Percentiles rank a stretch among this genome's conserved stretches.
phyloP scores from a whole-genome alignment of 2,113 vertebrate species.

The Plecturocebus donacophilus region DNA sequence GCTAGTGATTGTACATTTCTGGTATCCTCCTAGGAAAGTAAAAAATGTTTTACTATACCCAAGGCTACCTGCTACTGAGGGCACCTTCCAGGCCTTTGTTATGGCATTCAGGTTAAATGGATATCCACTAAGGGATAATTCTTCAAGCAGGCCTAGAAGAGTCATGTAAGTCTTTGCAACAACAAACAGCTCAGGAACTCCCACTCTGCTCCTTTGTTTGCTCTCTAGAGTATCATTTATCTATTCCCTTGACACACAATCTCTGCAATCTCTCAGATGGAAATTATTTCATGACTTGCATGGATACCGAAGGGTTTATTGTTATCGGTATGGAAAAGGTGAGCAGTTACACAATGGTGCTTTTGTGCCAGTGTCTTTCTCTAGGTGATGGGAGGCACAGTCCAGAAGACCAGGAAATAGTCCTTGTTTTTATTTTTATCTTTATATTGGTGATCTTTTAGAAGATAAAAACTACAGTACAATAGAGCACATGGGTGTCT shows the following conservation, averaged over 20 bases:
- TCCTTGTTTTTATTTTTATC: background rate
- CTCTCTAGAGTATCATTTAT: conserved; percentile 59
- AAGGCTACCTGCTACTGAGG: background rate
- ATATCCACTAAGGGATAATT: conserved; percentile 25
- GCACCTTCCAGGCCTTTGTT: background rate
- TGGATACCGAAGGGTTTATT: conserved; percentile 18
- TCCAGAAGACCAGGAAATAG: background rate
- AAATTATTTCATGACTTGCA: conserved; percentile 46
- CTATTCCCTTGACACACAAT: conserved; percentile 45
- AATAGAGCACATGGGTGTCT: background rate
- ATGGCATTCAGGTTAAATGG: background rate
- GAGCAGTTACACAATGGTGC: background rate
- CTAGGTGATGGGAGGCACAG: background rate
- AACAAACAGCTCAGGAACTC: conserved; percentile 65
- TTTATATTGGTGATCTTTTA: background rate
- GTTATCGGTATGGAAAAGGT: conserved; percentile 18
- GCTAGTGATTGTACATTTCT: background rate
- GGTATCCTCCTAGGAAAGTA: background rate
- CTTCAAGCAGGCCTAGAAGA: conserved; percentile 39
- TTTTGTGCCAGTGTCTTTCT: background rate
- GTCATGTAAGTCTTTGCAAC: conserved; percentile 56
- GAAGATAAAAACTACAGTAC: background rate
- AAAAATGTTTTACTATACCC: background rate
- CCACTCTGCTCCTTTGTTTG: background rate
- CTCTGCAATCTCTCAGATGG: background rate